Percentiles rank a stretch among this genome's conserved stretches.
Evolutionary conservation across 2,113 vertebrate species (phyloP).

Genomic region (Bufo gargarizans): DNA sequence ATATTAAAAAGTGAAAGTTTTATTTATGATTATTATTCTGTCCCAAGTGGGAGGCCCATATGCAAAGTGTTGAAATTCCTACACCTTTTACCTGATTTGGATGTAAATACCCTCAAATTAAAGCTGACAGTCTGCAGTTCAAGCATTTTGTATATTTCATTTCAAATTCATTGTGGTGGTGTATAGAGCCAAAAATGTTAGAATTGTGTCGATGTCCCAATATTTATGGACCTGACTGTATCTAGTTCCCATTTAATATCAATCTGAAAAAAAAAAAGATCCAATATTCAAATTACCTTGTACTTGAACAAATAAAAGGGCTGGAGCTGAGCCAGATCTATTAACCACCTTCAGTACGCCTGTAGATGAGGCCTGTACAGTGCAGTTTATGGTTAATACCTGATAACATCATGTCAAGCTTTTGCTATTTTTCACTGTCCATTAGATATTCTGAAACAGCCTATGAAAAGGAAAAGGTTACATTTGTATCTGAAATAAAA

Average conservation of each 20-base stretch:
- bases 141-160: no score
- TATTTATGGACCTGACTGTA: neutral
- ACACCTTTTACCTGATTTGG: no score
- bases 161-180: no score
- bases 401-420: slow-evolving; percentile 10
- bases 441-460: neutral
- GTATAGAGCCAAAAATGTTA: no score
- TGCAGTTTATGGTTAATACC: slow-evolving; percentile 25
- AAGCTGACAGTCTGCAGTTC: no score
- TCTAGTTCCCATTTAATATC: neutral
- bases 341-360: neutral
- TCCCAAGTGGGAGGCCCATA: no score
- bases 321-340: slow-evolving; percentile 11
- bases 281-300: neutral
- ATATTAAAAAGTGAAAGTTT: no score
- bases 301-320: neutral
- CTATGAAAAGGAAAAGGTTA: slow-evolving; percentile 10
- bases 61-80: no score
- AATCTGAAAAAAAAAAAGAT: neutral
- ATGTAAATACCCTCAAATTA: no score
- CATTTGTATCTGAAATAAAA: neutral
- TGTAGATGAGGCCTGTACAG: neutral
- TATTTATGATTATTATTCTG: no score
- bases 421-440: slow-evolving; percentile 1
- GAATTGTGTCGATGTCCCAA: no score